phyloP scores from a whole-genome alignment of 1,140 invertebrate genomes.

The Drosophila dunni region DNA sequence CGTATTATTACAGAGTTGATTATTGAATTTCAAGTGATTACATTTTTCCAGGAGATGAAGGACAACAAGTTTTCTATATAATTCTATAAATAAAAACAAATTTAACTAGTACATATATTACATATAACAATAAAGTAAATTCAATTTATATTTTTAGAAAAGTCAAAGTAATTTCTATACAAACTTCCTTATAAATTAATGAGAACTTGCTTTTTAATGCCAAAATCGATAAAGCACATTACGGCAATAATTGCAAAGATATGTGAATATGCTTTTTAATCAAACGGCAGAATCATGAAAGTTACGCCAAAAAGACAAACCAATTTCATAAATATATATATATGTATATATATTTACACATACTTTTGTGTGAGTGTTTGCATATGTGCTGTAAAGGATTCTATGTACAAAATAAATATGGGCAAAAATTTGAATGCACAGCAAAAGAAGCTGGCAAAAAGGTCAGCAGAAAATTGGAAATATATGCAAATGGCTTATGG shows the following conservation, averaged over 20 bases:
- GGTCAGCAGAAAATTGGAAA: constrained; percentile 57
- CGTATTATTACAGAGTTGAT: neutral
- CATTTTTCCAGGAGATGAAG: too few species aligned
- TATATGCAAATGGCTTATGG: constrained; percentile 76
- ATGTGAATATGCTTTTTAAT: constrained; percentile 6
- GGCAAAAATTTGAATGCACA: constrained; percentile 22
- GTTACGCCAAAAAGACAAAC: neutral
- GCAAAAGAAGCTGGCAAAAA: constrained; percentile 32
- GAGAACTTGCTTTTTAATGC: neutral
- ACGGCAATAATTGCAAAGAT: constrained; percentile 27
- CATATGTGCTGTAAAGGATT: constrained; percentile 14
- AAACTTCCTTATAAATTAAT: too few species aligned
- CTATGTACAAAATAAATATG: constrained; percentile 24
- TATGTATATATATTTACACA: neutral
- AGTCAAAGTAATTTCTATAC: too few species aligned
- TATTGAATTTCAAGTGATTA: neutral
- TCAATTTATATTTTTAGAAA: too few species aligned
- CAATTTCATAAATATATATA: constrained; percentile 1
- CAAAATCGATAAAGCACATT: constrained; percentile 40
- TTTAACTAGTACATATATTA: too few species aligned
- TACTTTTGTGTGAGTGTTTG: neutral
- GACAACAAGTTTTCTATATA: too few species aligned
- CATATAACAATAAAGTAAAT: too few species aligned
- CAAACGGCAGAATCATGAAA: neutral
- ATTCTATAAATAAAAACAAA: too few species aligned